phyloP scores from a whole-genome alignment of 2,797 vertebrate species.

The Chromis chromis region DNA sequence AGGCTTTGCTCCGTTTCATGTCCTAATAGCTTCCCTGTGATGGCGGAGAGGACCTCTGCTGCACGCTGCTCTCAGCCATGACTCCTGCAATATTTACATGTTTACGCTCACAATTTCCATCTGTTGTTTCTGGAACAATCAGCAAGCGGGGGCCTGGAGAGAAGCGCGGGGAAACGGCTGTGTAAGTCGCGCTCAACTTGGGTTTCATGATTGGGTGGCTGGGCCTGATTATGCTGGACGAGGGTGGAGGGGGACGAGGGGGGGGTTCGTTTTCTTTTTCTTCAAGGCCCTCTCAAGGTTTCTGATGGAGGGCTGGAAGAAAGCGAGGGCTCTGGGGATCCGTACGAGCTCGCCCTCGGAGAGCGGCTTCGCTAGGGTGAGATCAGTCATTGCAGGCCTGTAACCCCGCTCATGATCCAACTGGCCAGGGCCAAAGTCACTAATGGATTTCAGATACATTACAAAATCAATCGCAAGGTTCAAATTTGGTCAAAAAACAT shows the following conservation, averaged over 20 bases:
- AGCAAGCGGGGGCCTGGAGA: slow-evolving; percentile 75
- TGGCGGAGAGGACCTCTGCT: slow-evolving; percentile 62
- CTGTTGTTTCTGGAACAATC: slow-evolving; percentile 89
- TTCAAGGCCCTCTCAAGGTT: slow-evolving; percentile 81
- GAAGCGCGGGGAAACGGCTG: slow-evolving; percentile 68
- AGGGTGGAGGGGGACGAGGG: slow-evolving; percentile 6
- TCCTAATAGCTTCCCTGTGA: slow-evolving; percentile 72
- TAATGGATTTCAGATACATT: slow-evolving; percentile 72
- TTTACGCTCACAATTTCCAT: slow-evolving; percentile 89
- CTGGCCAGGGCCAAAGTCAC: slow-evolving; percentile 45
- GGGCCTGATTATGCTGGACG: slow-evolving; percentile 83
- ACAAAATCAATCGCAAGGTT: slow-evolving; percentile 67
- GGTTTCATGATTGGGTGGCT: slow-evolving; percentile 85
- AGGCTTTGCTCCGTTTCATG: slow-evolving; percentile 74
- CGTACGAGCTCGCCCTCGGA: slow-evolving; percentile 42
- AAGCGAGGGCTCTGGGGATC: slow-evolving; percentile 52
- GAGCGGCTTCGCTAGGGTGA: slow-evolving; percentile 65
- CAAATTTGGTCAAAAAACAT: slow-evolving; percentile 45
- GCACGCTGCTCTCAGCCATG: slow-evolving; percentile 68
- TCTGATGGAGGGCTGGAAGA: slow-evolving; percentile 56
- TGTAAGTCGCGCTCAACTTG: slow-evolving; percentile 81
- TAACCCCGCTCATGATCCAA: slow-evolving; percentile 51
- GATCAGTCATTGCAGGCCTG: slow-evolving; percentile 56
- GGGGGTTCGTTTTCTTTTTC: slow-evolving; percentile 72
- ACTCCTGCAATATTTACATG: slow-evolving; percentile 86